These are phyloP conservation scores for Xenopus borealis DNA, from an alignment of 2,113 vertebrate genomes.

Conservation along the genomic window DNA sequence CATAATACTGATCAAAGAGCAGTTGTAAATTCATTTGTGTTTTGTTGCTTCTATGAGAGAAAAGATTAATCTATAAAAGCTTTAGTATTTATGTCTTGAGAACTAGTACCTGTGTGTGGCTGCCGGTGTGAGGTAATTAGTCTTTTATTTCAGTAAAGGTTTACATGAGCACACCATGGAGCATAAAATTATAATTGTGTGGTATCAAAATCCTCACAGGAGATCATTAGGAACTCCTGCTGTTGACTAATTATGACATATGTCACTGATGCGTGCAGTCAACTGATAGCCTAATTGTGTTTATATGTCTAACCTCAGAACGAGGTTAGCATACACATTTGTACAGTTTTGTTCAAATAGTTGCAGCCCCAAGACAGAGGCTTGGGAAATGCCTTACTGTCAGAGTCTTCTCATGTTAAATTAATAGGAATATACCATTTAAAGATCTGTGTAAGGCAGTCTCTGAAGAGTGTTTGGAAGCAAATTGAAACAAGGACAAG, in stretches of 20 bases:
- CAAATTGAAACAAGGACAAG: background rate
- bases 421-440: slow-evolving; percentile 12
- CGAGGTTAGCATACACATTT: background rate
- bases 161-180: slow-evolving; percentile 55
- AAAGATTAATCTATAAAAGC: background rate
- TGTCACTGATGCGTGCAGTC: slow-evolving; percentile 50
- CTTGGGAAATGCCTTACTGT: slow-evolving; percentile 10
- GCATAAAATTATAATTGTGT: slow-evolving; percentile 56
- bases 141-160: slow-evolving; percentile 46
- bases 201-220: slow-evolving; percentile 50
- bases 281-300: slow-evolving; percentile 50
- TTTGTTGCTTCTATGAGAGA: background rate
- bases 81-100: slow-evolving; percentile 44
- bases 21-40: slow-evolving; percentile 7
- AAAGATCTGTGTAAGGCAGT: background rate
- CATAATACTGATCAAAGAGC: background rate
- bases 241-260: slow-evolving; percentile 52
- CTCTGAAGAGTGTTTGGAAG: background rate
- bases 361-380: background rate
- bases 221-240: slow-evolving; percentile 55
- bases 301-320: slow-evolving; percentile 30
- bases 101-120: slow-evolving; percentile 48
- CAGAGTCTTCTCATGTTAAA: slow-evolving; percentile 17
- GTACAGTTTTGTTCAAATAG: background rate
- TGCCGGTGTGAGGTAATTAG: slow-evolving; percentile 45